Evolutionary conservation across 2,797 vertebrate species (phyloP), one percentile per base, ranked within the genome.

Genomic region (Mus spretus): DNA sequence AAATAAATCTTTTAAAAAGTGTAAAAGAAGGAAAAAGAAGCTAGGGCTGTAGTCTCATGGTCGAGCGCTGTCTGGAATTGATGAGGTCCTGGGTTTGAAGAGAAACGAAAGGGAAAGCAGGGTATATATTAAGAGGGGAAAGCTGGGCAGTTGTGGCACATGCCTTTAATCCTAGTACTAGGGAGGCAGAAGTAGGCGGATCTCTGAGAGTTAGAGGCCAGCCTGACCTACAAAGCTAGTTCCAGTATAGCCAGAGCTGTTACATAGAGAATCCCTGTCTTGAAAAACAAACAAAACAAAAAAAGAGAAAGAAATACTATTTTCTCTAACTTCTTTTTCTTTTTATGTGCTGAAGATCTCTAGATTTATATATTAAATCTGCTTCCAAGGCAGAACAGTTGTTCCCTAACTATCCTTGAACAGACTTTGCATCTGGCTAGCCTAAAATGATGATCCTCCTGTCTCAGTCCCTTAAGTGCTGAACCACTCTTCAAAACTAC

Each of bases 281-380:
- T 77, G 12, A 14, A 44, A 44, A 75, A 75, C 22, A 44, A 75
- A 72, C n/a, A 20, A 72, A 34, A n/a, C 28, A 72, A 24, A 10
- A 10, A 44, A 40, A 26, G 22, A 77, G 40, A 44, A 26, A 6
- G 22, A 47, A 53, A 79, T 34, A 50, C 63, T 86, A 1, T 96
- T 86, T 79, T 91, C 89, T 92, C 81, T 22, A 57, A 63, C 26
- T 55, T 77, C 74, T 57, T 90, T 63, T 77, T 37, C 57, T 59
- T 22, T 44, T 47, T 70, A 7, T 34, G 26, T 50, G 19, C 34
- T 74, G 34, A 50, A 44, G 65, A 77, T 40, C 50, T 50, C 14
- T 80, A 0, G 37, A 40, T 40, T 40, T 53, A 37, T 84, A 37
- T 1, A 88, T 84, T 65, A 28, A 50, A 1, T 80, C 59, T 92